phyloP scores from a whole-genome alignment of 2,797 vertebrate species.

The Parauchenoglanis punctatus region DNA sequence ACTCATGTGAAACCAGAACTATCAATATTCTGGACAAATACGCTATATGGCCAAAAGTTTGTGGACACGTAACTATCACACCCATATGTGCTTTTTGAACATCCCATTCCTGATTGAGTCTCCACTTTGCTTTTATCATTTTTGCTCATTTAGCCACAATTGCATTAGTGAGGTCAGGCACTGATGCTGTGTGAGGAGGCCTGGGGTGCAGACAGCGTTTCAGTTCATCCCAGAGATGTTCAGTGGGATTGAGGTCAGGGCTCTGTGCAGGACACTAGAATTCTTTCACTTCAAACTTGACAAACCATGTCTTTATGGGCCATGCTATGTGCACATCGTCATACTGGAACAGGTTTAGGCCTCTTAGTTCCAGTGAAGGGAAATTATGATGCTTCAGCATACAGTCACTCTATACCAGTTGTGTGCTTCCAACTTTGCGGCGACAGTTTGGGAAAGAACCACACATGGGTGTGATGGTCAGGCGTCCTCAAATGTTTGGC shows the following conservation, averaged over 20 bases:
- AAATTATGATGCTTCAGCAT: neutral
- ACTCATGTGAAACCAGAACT: neutral
- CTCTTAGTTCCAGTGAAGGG: neutral
- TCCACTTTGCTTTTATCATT: neutral
- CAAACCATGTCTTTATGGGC: neutral
- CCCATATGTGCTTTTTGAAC: neutral
- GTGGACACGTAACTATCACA: neutral
- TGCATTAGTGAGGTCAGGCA: neutral
- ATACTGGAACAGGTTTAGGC: neutral
- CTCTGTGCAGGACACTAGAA: neutral
- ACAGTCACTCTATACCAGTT: neutral
- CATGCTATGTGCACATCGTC: too few species aligned
- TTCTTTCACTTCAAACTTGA: neutral
- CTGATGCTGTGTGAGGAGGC: neutral
- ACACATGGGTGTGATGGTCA: neutral
- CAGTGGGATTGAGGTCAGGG: too few species aligned
- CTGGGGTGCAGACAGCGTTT: neutral
- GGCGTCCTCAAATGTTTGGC: neutral
- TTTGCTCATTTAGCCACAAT: neutral
- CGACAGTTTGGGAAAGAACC: neutral
- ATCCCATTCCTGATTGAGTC: neutral
- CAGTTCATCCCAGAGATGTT: neutral
- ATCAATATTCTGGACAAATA: neutral
- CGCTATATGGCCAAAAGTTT: neutral
- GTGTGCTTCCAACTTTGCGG: neutral